phyloP scores from a whole-genome alignment of 2,797 vertebrate genomes.

The Parauchenoglanis ngamensis region DNA sequence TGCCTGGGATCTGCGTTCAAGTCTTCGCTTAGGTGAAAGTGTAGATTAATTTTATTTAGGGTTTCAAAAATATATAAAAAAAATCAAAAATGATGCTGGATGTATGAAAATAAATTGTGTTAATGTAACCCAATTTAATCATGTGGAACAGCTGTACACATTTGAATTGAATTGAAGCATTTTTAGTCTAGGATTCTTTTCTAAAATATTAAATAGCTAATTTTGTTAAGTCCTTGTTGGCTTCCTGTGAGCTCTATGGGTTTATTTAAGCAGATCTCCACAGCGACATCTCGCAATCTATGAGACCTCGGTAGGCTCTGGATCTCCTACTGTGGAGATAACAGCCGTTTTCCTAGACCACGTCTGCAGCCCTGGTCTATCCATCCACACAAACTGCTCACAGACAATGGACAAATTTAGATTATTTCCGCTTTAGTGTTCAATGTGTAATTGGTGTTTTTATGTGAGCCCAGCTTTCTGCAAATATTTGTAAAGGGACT shows the following conservation, averaged over 20 bases:
- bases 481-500: conserved; percentile 38
- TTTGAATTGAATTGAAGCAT: too few species aligned
- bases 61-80: too few species aligned
- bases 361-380: neutral
- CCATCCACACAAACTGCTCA: neutral
- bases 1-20: too few species aligned
- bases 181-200: neutral
- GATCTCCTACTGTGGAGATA: conserved; percentile 7
- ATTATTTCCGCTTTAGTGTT: conserved; percentile 33
- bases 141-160: too few species aligned
- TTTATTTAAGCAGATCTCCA: conserved; percentile 22
- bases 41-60: too few species aligned
- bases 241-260: neutral
- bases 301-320: neutral
- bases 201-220: neutral
- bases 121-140: too few species aligned
- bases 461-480: conserved; percentile 24
- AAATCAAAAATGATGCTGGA: too few species aligned
- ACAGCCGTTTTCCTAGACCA: neutral
- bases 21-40: too few species aligned
- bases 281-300: neutral
- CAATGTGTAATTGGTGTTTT: conserved; percentile 30
- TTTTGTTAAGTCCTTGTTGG: neutral
- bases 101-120: too few species aligned
- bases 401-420: conserved; percentile 5